Evolutionary conservation across 1,140 invertebrate species (phyloP).

Genomic region (Heliconius hermathena): DNA sequence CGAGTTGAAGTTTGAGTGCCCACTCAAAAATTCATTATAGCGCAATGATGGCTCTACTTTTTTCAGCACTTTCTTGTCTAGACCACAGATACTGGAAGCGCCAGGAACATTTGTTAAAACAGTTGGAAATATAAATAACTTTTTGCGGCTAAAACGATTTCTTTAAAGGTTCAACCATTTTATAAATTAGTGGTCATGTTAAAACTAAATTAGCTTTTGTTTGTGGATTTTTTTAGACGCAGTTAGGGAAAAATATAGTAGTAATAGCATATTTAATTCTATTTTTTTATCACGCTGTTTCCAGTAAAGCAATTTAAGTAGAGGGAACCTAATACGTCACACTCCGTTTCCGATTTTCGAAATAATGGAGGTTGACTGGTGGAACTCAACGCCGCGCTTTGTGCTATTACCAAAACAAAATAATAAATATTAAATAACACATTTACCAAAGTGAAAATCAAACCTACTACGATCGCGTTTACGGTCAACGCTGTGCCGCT

Average conservation of each 20-base stretch:
- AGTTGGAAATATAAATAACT: constrained; percentile 15
- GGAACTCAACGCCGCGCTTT: too few species aligned
- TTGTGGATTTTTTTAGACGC: not conserved
- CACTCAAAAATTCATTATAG: constrained; percentile 50
- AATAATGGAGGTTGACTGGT: too few species aligned
- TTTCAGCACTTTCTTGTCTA: constrained; percentile 31
- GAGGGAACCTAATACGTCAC: too few species aligned
- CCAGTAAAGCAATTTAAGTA: too few species aligned
- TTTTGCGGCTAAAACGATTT: constrained; percentile 1
- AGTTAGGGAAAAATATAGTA: not conserved
- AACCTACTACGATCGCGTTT: too few species aligned
- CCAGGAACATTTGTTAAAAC: constrained; percentile 11
- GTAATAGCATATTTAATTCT: not conserved
- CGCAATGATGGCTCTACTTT: constrained; percentile 30
- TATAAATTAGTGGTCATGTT: constrained; percentile 6
- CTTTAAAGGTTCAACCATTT: not conserved
- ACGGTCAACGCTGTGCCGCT: too few species aligned
- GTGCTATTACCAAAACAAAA: too few species aligned
- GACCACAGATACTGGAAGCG: constrained; percentile 23
- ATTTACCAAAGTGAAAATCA: too few species aligned
- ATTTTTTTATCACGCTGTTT: not conserved
- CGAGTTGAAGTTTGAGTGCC: constrained; percentile 42
- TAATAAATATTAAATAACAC: too few species aligned
- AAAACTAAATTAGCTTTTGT: constrained; percentile 1
- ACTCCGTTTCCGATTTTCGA: too few species aligned